Base-by-base conservation (phyloP, 2,113 vertebrate species). In the Plectropomus leopardus region DNA sequence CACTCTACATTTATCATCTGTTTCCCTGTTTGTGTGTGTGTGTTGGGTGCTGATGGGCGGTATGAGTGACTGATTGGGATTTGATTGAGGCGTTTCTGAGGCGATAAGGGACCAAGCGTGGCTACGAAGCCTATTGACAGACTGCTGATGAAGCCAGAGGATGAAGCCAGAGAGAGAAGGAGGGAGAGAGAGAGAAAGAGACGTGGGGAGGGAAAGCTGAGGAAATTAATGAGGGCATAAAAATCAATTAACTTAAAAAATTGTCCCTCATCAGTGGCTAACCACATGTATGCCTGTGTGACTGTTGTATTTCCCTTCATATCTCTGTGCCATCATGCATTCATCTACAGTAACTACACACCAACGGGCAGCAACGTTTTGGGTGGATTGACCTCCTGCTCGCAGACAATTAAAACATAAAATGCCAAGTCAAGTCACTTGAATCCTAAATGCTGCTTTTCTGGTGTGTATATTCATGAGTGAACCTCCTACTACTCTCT, bases 181-280 rank as follows among this genome's bases (percentile, higher is more conserved):
- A 72, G 70, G 68, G 84, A 80, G 60, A 45, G 86, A 78, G 83
- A 78, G 86, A 50, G 80, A 60, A 85, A 34, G 71, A 24, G 53
- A 8, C 23, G 15, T 30, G 11, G 47, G 57, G 67, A 75, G 76
- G 90, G 86, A 58, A 59, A 87, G 78, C 55, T 42, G 60, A 76
- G 91, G 87, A 92, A 94, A 94, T 95, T 92, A 94, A 91, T 89
- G 84, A 92, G 76, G 76, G 81, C 88, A 93, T 93, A 87, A 89
- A 85, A 95, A 96, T 95, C 93, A 94, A 94, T 95, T 93, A 94
- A 88, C 76, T 90, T 88, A 88, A 93, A 40, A 93, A 93, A 90
- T 88, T 91, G 86, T 91, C 87, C 87, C 86, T 91, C 85, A 89
- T 93, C 85, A 78, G 75, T 84, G 84, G 76, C 80, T 81, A 76